Evolutionary conservation across 2,888 invertebrate species (phyloP).

Genomic region (Eubasilissa splendida): DNA sequence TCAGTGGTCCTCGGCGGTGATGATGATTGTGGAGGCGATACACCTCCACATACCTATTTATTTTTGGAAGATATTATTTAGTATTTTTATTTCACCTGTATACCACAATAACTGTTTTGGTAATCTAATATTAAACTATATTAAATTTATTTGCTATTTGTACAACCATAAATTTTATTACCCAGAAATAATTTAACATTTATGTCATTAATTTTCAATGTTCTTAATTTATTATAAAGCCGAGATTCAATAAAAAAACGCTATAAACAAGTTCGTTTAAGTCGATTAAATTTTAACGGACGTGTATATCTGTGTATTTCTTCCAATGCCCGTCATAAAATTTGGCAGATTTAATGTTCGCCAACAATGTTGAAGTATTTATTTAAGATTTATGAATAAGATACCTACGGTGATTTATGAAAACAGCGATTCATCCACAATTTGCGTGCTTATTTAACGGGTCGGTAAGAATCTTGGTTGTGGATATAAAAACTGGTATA

Average conservation of each 20-base stretch:
- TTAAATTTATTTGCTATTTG: not conserved
- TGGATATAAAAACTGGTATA: no score
- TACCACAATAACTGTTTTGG: no score
- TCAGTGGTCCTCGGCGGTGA: no score
- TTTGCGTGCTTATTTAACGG: no score
- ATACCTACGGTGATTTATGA: not conserved
- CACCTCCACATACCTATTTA: no score
- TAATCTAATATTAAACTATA: no score
- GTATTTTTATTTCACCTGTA: no score
- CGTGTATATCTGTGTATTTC: constrained; percentile 9
- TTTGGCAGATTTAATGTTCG: constrained; percentile 17
- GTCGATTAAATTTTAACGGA: constrained; percentile 21
- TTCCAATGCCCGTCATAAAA: constrained; percentile 20
- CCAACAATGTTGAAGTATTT: constrained; percentile 16
- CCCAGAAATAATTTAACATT: not conserved
- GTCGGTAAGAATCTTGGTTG: no score
- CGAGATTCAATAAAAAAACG: constrained; percentile 15
- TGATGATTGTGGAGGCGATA: no score
- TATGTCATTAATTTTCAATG: not conserved
- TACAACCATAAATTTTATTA: not conserved
- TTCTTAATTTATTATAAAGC: constrained; percentile 10
- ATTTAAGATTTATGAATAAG: constrained; percentile 20
- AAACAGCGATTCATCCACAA: not conserved
- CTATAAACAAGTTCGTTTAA: constrained; percentile 15
- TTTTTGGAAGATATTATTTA: no score